Evolutionary conservation across 2,113 vertebrate genomes (phyloP), one percentile per base, ranked within the genome.

Genomic region (Nothocercus julius): DNA sequence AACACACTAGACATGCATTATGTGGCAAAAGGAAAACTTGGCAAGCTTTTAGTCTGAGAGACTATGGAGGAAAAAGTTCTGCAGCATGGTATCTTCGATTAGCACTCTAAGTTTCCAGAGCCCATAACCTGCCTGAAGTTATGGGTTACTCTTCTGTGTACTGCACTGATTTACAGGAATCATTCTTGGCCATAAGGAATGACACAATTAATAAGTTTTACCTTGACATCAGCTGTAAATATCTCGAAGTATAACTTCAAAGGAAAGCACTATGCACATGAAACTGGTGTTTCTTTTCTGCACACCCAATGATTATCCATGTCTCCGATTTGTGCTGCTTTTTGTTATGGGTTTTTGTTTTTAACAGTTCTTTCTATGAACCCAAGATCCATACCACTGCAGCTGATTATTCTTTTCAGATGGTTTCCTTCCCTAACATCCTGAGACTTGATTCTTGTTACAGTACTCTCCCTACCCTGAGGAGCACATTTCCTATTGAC

Each of bases 1-100:
- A 95, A 87, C 81, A 74, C 44, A 75, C 75, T 44, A 90, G 79
- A 94, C 20, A 49, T 5, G 14, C 11, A 83, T 92, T 92, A 93
- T 63, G 64, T 89, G 76, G 87, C 66, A 92, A 94, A 78, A 80
- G 47, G 83, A 47, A 92, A 96, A 54, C 14, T 30, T 56, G 40
- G 62, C 79, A 82, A 96, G 77, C 51, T 93, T 95, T 93, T 56
- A 97, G 81, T 80, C 83, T 92, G 19, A 20, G 68, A 96, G 90
- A 96, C 95, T 90, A 95, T 94, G 87, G 59, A 94, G 68, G 40
- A 86, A 69, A 83, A 79, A 44, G 32, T 61, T 53, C 90, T 75
- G 73, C 63, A 95, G 88, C 85, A 89, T 47, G 30, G 6, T 94
- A 87, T 97, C 97, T 97, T 96, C 96, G 95, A 69, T 93, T 97